Percentiles rank a stretch among this genome's conserved stretches.
Evolutionary conservation across 2,797 vertebrate species (phyloP).

Genomic region (Melanotaenia nigrans): DNA sequence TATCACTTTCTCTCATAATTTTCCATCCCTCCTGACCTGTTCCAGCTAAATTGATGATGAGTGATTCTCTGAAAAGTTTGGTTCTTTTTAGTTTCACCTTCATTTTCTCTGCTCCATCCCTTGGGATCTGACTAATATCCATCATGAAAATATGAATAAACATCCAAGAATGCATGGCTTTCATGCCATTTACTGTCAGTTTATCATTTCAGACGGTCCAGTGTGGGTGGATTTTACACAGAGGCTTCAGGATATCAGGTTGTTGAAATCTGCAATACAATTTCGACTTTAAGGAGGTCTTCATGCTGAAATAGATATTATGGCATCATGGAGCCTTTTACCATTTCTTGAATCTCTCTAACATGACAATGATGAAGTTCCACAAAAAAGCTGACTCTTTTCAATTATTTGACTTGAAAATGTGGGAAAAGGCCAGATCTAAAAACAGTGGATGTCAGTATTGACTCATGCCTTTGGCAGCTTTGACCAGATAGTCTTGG

Average conservation of each 20-base stretch:
- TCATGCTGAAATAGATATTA: not conserved
- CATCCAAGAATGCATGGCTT: constrained; percentile 24
- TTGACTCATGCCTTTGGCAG: constrained; percentile 11
- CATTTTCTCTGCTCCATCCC: constrained; percentile 6
- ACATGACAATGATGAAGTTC: not conserved
- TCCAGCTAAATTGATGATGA: constrained; percentile 48
- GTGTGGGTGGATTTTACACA: constrained; percentile 54
- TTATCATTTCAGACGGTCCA: constrained; percentile 26
- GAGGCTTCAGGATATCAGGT: constrained; percentile 28
- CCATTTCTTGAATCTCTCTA: too few relatives aligned
- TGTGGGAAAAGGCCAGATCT: constrained; percentile 13
- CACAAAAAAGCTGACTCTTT: not conserved
- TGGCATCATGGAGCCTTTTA: not conserved
- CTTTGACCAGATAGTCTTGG: not conserved
- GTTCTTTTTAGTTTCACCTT: constrained; percentile 25
- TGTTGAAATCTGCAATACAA: constrained; percentile 25
- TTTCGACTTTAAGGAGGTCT: constrained; percentile 12
- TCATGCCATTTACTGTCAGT: constrained; percentile 27
- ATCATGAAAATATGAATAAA: constrained; percentile 31
- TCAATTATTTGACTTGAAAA: constrained; percentile 19
- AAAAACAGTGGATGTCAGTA: not conserved
- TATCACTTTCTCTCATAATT: constrained; percentile 57
- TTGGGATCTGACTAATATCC: constrained; percentile 19
- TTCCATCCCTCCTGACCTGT: constrained; percentile 48
- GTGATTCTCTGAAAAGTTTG: constrained; percentile 48